Evolutionary conservation across 2,888 invertebrate genomes (phyloP), one percentile per base, ranked within the genome.

Genomic region (Anoplius nigerrimus): DNA sequence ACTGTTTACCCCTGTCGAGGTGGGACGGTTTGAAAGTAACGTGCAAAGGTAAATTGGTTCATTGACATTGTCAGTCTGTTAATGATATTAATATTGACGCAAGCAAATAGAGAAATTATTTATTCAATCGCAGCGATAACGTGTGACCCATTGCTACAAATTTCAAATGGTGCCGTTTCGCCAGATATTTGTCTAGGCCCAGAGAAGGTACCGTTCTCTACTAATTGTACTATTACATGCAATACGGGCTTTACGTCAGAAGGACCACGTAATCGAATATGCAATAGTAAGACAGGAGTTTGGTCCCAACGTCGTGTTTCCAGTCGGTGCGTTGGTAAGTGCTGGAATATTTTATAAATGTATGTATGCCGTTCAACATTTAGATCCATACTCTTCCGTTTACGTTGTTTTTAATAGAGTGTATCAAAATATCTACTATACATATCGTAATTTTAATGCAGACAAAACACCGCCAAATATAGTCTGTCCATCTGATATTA

Each of bases 1-100:
- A 91, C 27, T 94, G 94, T 80, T 88, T 94, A 53, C 93, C 93
- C 0, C 88, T 93, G 53, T 92, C 92, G 0, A 90, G 91, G 82
- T 94, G 94, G 94, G 93, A 93, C 79, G 94, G 94, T 1, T 88
- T 93, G 13, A 91, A 91, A 71, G 91, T 92, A 0, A 90, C 91
- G 56, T 94, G 94, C 83, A 92, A 92, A 90, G 92, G 93, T 93
- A 87, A 87, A 52, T 20, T 11, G 5, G 4, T n/a, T 22, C n/a
- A 13, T 34, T 11, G 34, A 34, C 34, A n/a, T 2, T 48, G 48
- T n/a, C 48, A 48, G n/a, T 13, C 11, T 3, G 18, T 1, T n/a
- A 16, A 48, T 48, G 18, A n/a, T n/a, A n/a, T 34, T 34, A 1
- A 34, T 11, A 6, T 13, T 3, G 34, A 34, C 11, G 34, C 8